Conservation (phyloP, 2,888 invertebrate genomes). For the Drosophila histrio region DNA sequence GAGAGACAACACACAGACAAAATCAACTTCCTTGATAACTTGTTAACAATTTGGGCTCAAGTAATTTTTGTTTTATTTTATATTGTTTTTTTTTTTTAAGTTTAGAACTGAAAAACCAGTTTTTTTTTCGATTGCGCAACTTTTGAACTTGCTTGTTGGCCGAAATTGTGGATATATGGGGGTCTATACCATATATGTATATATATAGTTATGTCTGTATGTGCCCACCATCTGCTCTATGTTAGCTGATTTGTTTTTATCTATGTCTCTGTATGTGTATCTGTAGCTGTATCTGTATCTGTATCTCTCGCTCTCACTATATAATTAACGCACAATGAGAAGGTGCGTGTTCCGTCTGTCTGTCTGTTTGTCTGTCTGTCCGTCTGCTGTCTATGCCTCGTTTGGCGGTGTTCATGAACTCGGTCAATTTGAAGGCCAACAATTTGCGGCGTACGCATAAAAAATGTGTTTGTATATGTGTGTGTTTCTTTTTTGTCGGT, state of each 20-base stretch:
- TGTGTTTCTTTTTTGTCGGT: constrained; percentile 25
- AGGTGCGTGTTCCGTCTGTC: constrained; percentile 60
- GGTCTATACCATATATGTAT: not conserved
- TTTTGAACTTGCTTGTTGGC: constrained; percentile 51
- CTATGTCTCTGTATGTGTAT: constrained; percentile 24
- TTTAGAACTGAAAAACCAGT: constrained; percentile 70
- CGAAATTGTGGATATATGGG: constrained; percentile 27
- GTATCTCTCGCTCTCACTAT: constrained; percentile 24
- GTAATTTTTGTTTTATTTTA: constrained; percentile 39
- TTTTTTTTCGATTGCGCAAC: constrained; percentile 67
- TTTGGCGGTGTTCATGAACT: constrained; percentile 76
- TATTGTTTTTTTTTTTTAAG: constrained; percentile 22
- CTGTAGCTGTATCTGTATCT: constrained; percentile 16
- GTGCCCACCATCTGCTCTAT: constrained; percentile 29
- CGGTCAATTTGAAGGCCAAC: constrained; percentile 81
- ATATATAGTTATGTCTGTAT: not conserved
- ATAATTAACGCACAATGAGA: constrained; percentile 76
- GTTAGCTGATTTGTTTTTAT: constrained; percentile 44
- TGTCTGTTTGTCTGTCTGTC: constrained; percentile 9
- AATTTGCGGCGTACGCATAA: constrained; percentile 73
- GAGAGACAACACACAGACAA: constrained; percentile 14
- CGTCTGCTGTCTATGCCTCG: constrained; percentile 35
- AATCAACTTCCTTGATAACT: constrained; percentile 75
- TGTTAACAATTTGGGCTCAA: constrained; percentile 73
- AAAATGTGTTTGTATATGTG: constrained; percentile 27